Percentiles rank a stretch among this genome's conserved stretches.
Conservation (phyloP, 2,797 vertebrate genomes). For the Arnoldichthys spilopterus region DNA sequence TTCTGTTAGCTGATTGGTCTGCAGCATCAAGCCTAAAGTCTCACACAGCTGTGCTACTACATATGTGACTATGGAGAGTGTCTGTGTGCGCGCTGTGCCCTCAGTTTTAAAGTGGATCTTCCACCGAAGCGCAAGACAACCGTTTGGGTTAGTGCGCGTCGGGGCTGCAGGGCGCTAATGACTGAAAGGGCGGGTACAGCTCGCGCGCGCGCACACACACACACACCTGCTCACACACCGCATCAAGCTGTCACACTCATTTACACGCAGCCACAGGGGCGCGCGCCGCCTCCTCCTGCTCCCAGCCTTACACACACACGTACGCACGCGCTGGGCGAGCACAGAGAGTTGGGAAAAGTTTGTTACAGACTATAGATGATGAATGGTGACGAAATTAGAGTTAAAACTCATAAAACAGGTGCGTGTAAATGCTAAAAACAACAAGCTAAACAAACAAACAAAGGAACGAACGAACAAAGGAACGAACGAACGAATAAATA, state of each 20-base stretch:
- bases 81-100: no score
- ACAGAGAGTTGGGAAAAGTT: no score
- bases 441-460: no score
- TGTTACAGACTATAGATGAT: no score
- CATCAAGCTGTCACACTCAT: conserved; percentile 80
- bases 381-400: background rate
- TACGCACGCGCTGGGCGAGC: background rate
- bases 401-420: no score
- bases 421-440: no score
- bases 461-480: no score
- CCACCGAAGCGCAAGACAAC: conserved; percentile 10
- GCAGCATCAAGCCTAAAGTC: no score
- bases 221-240: conserved; percentile 77
- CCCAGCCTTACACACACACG: background rate
- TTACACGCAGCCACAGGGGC: conserved; percentile 67
- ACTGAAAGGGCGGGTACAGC: conserved; percentile 65
- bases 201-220: conserved; percentile 73
- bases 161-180: conserved; percentile 67
- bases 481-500: no score
- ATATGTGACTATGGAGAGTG: no score
- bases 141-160: conserved; percentile 44
- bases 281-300: conserved; percentile 63
- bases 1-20: no score
- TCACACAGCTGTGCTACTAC: no score
- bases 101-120: background rate